A percentile compares a stretch with the other conserved stretches of the same genome.
Evolutionary conservation across 53 echinoderm and acorn worm species (phyloP).

Genomic region (Actinopyga echinites): DNA sequence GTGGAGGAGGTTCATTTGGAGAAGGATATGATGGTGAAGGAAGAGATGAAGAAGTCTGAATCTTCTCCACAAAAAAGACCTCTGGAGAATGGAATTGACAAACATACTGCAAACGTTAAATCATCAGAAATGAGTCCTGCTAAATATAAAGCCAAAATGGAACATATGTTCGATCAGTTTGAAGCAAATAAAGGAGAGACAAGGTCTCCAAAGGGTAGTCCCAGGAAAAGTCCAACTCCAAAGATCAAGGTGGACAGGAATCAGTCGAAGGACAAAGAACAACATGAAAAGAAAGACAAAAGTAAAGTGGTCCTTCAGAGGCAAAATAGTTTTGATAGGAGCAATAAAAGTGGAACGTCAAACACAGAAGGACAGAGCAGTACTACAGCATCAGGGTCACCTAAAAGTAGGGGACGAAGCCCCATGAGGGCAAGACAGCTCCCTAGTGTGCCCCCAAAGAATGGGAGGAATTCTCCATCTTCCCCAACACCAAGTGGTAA

Average conservation of each 20-base stretch:
- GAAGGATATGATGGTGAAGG: conserved; percentile 32
- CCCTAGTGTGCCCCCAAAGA: conserved; percentile 68
- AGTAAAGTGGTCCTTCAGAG: conserved; percentile 54
- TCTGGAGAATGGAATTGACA: not conserved
- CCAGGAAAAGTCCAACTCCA: conserved; percentile 34
- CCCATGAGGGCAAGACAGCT: conserved; percentile 82
- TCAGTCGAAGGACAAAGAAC: not conserved
- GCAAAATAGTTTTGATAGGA: conserved; percentile 68
- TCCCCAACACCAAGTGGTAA: conserved; percentile 9
- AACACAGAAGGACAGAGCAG: conserved; percentile 70
- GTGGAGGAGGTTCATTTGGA: conserved; percentile 36
- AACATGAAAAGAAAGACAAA: conserved; percentile 30
- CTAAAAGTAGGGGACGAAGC: conserved; percentile 71
- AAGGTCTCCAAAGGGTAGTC: conserved; percentile 20
- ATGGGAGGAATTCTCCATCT: conserved; percentile 41
- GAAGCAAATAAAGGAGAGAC: not conserved
- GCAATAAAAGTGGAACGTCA: conserved; percentile 64
- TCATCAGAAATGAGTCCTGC: not conserved
- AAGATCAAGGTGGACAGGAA: conserved; percentile 11
- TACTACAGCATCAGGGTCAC: conserved; percentile 71
- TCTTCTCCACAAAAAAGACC: not conserved
- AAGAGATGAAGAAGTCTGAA: not conserved
- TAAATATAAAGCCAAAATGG: conserved; percentile 24
- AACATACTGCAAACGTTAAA: not conserved
- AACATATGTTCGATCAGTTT: conserved; percentile 26